Evolutionary conservation across 2,888 invertebrate genomes (phyloP), one percentile per base, ranked within the genome.

Genomic region (Magallana nippona): DNA sequence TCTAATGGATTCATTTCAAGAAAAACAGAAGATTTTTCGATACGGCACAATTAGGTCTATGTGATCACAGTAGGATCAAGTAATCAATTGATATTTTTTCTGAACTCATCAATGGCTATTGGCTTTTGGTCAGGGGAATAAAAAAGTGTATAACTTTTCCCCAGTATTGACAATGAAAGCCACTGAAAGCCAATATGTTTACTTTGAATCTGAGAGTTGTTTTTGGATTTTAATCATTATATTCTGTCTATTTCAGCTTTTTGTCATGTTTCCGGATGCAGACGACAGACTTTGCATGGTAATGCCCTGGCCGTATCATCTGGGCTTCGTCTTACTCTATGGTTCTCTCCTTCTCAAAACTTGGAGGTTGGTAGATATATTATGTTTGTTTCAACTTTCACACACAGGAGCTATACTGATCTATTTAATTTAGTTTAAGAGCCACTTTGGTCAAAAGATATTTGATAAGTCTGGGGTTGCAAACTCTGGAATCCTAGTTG

Each of bases 331-430:
- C 92, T 96, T 98, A 85, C 97, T 98, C 1, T 98, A 98, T 93
- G 98, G 98, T 13, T 98, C 98, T 11, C 95, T 98, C 77, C 95
- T 98, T 3, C 97, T 98, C 96, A 98, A 98, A 95, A 98, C 98
- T 15, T 98, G 98, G 98, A 96, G 98, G 97, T 97, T 86, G 80
- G 84, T 44, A n/a, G 44, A 44, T 44, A 44, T 8, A 44, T 44
- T 44, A n/a, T n/a, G n/a, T 44, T 8, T 44, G 44, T 44, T 44
- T 44, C 44, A 44, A 44, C 3, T 44, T 44, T 8, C 44, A 44
- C 44, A 44, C 44, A 8, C 2, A 8, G 44, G 44, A 8, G 44
- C 44, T 44, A 44, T 8, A 44, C 0, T 44, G 44, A 44, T 10
- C 44, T 44, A 44, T 44, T 44, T 8, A 8, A 44, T 44, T 44